phyloP scores from a whole-genome alignment of 2,888 invertebrate species.

The Ornithoptera alexandrae region DNA sequence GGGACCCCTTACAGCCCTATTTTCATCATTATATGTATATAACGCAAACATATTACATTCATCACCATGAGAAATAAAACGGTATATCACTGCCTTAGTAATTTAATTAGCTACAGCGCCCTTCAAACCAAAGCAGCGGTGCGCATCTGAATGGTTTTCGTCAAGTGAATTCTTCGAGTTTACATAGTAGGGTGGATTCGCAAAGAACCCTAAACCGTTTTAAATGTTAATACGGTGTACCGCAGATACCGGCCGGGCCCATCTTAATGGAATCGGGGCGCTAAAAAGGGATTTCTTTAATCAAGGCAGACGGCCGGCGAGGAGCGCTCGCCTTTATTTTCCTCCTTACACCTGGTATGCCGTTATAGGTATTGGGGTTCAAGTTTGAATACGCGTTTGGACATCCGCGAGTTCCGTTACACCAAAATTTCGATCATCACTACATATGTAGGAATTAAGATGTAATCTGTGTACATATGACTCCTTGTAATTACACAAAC shows the following conservation, averaged over 20 bases:
- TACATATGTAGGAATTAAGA: too few relatives aligned
- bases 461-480: too few relatives aligned
- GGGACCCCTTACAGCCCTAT: too few relatives aligned
- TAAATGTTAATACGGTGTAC: constrained; percentile 28
- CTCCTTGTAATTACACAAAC: too few relatives aligned
- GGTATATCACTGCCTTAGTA: too few relatives aligned
- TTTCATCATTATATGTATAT: too few relatives aligned
- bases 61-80: too few relatives aligned
- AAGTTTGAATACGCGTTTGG: not conserved
- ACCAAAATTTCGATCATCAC: not conserved
- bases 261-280: constrained; percentile 27
- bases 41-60: too few relatives aligned
- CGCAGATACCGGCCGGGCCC: constrained; percentile 26
- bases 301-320: constrained; percentile 22
- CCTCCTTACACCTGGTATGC: constrained; percentile 18
- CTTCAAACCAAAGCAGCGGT: too few relatives aligned
- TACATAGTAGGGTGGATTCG: constrained; percentile 19
- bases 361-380: constrained; percentile 3
- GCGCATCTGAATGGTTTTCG: too few relatives aligned
- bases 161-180: constrained; percentile 10
- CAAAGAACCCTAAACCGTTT: constrained; percentile 28
- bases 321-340: constrained; percentile 14
- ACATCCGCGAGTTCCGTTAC: not conserved
- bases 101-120: too few relatives aligned
- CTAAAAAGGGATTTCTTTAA: constrained; percentile 30